Evolutionary conservation across 2,113 vertebrate species (phyloP).

Genomic region (Triplophysa tibetana): DNA sequence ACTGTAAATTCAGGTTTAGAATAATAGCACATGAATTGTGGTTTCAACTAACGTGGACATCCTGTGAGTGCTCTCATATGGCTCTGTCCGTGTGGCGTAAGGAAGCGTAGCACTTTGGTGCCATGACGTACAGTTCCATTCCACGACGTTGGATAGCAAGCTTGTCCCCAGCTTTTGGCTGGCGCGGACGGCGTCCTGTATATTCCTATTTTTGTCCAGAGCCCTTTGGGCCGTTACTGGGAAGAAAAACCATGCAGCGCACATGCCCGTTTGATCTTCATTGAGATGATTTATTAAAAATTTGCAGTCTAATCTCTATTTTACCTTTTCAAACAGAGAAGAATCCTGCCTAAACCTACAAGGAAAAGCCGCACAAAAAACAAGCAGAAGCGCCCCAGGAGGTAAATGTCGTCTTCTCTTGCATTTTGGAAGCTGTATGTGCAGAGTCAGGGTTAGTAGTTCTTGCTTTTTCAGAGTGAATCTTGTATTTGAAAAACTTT

Average conservation of each 20-base stretch:
- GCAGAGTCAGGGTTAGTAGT: conserved; percentile 11
- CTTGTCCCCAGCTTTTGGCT: conserved; percentile 62
- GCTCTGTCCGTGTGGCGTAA: conserved; percentile 78
- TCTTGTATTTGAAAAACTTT: neutral
- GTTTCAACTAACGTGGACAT: conserved; percentile 58
- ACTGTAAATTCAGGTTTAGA: neutral
- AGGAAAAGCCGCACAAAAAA: conserved; percentile 98
- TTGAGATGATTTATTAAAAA: neutral
- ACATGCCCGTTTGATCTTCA: conserved; percentile 43
- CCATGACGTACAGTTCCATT: conserved; percentile 71
- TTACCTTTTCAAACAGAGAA: conserved; percentile 76
- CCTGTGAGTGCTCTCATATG: conserved; percentile 68
- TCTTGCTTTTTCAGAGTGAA: conserved; percentile 8
- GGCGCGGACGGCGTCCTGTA: conserved; percentile 67
- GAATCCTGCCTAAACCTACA: conserved; percentile 97
- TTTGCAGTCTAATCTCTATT: neutral
- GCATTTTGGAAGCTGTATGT: neutral
- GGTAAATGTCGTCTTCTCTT: conserved; percentile 71
- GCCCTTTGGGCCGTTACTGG: conserved; percentile 60
- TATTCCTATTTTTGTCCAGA: conserved; percentile 71
- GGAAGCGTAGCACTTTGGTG: conserved; percentile 66
- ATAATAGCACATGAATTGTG: neutral
- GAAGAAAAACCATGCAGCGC: conserved; percentile 73
- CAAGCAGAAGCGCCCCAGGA: conserved; percentile 95
- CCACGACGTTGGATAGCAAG: conserved; percentile 69